Evolutionary conservation across 2,888 invertebrate species (phyloP), one percentile per base, ranked within the genome.

Genomic region (Platycheirus albimanus): DNA sequence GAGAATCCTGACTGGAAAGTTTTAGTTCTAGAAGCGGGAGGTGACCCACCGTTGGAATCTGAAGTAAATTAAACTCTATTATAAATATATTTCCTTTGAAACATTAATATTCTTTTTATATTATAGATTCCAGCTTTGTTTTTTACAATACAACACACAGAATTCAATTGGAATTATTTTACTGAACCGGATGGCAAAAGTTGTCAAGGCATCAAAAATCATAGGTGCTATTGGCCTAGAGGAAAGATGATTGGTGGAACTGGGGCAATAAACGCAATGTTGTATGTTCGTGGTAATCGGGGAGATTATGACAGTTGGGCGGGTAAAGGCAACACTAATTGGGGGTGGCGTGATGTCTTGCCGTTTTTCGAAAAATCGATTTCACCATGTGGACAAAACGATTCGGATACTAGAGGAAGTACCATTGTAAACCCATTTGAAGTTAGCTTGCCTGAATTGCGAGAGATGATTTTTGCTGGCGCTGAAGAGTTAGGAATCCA

Each of bases 291-390:
- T 3, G 95, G 95, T 0, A 93, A 94, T 88, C 91, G 92, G 3
- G 87, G 87, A 2, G 95, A 95, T 87, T 95, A 92, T 86, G 93
- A 95, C 86, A 87, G 90, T 0, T 95, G 95, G 95, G 91, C 92
- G 7, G 86, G 87, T 0, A 51, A 91, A 38, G 95, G 95, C 0
- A 94, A 94, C 86, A 76, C 87, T 0, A 93, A 93, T 0, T 95
- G 95, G 95, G 91, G 95, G 1, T 97, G 93, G 89, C 93, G 96
- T 33, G 94, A 95, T 83, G 93, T 96, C 0, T 89, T 96, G 56
- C 94, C 94, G 0, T 96, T 95, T 88, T 97, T 96, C 88, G 94
- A 94, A 88, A 96, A 96, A 88, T 96, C 96, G 0, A 92, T 87
- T 45, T 85, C 75, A 0, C 85, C 86, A 15, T 24, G 24, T 51